phyloP scores from a whole-genome alignment of 2,888 invertebrate species.

The Hemithea aestivaria region DNA sequence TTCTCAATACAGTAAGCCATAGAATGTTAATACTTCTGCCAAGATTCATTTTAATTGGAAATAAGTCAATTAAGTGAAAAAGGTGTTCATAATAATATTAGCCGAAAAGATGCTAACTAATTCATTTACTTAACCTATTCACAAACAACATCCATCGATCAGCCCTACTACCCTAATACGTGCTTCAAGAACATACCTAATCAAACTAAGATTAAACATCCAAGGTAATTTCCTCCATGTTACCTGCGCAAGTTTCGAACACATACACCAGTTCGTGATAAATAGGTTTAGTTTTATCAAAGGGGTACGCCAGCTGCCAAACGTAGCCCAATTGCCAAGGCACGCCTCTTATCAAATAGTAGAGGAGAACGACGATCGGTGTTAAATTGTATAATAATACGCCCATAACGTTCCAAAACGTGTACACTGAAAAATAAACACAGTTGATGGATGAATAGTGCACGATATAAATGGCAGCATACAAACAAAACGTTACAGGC shows the following conservation, averaged over 20 bases:
- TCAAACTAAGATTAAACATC: neutral
- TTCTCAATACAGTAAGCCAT: no score
- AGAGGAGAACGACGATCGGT: constrained; percentile 47
- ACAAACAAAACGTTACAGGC: no score
- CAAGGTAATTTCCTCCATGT: constrained; percentile 12
- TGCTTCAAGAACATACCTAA: neutral
- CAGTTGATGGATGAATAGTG: neutral
- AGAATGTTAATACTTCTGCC: no score
- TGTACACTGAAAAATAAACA: constrained; percentile 61
- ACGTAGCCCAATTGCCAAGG: constrained; percentile 49
- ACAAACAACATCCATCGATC: no score
- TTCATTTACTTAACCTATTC: no score
- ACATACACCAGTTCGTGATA: constrained; percentile 48
- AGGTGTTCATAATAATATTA: no score
- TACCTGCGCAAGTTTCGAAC: constrained; percentile 55
- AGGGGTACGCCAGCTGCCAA: constrained; percentile 58
- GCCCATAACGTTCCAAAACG: constrained; percentile 55
- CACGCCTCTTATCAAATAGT: constrained; percentile 38
- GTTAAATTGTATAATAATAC: constrained; percentile 54
- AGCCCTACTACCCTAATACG: neutral
- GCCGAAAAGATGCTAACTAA: no score
- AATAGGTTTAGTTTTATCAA: constrained; percentile 55
- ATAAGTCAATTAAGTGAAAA: no score
- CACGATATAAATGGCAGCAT: neutral
- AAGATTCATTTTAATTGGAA: no score